Evolutionary conservation across 2,797 vertebrate genomes (phyloP).

Genomic region (Epinephelus malabaricus): DNA sequence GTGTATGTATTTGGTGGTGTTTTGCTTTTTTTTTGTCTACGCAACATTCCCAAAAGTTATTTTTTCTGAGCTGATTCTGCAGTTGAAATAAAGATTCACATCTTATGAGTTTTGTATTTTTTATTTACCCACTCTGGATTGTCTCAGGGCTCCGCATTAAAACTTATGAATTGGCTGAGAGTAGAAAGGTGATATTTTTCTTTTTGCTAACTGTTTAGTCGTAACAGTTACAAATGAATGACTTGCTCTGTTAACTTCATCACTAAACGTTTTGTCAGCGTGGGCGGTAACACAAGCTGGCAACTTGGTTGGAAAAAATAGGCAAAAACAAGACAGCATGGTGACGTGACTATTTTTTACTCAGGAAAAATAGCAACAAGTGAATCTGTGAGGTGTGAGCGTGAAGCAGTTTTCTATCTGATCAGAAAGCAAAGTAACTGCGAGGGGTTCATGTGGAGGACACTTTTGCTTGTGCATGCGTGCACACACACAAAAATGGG

Average conservation of each 20-base stretch:
- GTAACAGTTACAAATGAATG: neutral
- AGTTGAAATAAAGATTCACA: neutral
- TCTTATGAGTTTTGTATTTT: neutral
- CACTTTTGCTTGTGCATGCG: slow-evolving; percentile 10
- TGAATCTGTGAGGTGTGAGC: neutral
- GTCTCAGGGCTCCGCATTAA: neutral
- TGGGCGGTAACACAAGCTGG: neutral
- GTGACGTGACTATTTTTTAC: neutral
- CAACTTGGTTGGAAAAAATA: neutral
- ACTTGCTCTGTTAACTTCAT: neutral
- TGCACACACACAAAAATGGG: slow-evolving; percentile 6
- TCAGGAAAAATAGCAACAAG: neutral
- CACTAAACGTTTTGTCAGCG: neutral
- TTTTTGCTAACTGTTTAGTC: neutral
- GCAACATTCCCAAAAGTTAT: neutral
- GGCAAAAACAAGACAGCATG: neutral
- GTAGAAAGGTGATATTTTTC: neutral
- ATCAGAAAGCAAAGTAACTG: slow-evolving; percentile 16
- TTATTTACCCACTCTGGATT: neutral
- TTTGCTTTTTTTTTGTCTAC: neutral
- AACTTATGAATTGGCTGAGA: neutral
- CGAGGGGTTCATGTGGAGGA: slow-evolving; percentile 47
- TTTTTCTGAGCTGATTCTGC: neutral
- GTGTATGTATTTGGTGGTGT: neutral
- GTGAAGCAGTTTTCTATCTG: neutral